Evolutionary conservation across 2,888 invertebrate species (phyloP).

Genomic region (Pogonocherus hispidulus): DNA sequence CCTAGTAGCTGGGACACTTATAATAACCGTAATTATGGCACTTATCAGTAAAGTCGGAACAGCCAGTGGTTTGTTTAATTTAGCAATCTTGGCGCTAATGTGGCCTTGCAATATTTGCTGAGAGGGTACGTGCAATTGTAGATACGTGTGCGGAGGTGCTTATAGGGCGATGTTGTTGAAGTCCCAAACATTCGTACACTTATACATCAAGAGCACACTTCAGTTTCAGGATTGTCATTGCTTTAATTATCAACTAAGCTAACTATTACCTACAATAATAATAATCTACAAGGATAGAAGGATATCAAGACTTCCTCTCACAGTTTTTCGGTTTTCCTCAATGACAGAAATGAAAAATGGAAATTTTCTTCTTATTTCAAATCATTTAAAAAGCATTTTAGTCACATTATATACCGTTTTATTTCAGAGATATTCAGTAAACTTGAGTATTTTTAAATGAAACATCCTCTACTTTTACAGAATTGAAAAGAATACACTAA

Average conservation of each 20-base stretch:
- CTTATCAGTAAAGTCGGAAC: constrained; percentile 60
- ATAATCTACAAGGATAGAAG: too few species aligned
- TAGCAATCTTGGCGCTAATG: constrained; percentile 62
- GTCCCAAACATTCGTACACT: constrained; percentile 39
- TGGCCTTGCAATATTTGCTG: constrained; percentile 60
- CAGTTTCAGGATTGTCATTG: constrained; percentile 51
- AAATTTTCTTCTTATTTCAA: too few species aligned
- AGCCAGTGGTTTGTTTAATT: constrained; percentile 64
- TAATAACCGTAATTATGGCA: constrained; percentile 57
- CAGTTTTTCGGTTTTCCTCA: too few species aligned
- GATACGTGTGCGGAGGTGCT: constrained; percentile 44
- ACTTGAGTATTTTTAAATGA: too few species aligned
- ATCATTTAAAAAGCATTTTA: too few species aligned
- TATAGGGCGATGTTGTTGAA: constrained; percentile 28
- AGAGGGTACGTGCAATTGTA: constrained; percentile 55
- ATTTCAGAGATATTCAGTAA: too few species aligned
- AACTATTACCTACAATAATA: too few species aligned
- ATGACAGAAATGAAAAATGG: too few species aligned
- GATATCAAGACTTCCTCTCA: too few species aligned
- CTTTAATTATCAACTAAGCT: constrained; percentile 52
- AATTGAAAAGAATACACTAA: too few species aligned
- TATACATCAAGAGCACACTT: constrained; percentile 44
- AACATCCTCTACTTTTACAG: too few species aligned
- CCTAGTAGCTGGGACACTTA: constrained; percentile 24
- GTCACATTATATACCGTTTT: too few species aligned